Evolutionary conservation across 1,140 invertebrate genomes (phyloP).

Genomic region (Caenorhabditis briggsae): DNA sequence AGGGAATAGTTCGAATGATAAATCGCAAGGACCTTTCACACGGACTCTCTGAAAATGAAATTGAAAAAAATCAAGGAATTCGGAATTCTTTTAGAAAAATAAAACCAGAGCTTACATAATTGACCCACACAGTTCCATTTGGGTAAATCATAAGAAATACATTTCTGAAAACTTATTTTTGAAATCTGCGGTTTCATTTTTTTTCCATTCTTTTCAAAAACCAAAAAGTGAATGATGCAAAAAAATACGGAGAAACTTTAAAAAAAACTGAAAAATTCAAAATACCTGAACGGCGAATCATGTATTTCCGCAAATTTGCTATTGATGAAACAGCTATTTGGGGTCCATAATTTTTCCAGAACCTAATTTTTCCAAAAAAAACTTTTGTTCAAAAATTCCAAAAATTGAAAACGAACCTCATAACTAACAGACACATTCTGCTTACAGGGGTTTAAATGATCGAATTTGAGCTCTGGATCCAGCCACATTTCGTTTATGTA

Average conservation of each 20-base stretch:
- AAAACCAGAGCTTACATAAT: slow-evolving; percentile 63
- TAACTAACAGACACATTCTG: slow-evolving; percentile 63
- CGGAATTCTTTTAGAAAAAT: too few relatives aligned
- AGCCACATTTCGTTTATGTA: slow-evolving; percentile 78
- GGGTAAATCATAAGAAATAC: slow-evolving; percentile 77
- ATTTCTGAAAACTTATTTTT: slow-evolving; percentile 69
- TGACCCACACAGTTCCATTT: slow-evolving; percentile 77
- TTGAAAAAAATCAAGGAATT: too few relatives aligned
- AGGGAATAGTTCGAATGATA: slow-evolving; percentile 75
- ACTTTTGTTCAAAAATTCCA: too few relatives aligned
- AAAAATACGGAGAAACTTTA: too few relatives aligned
- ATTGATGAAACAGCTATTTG: slow-evolving; percentile 71
- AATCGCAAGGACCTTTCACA: slow-evolving; percentile 72
- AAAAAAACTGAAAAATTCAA: too few relatives aligned
- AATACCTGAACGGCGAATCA: slow-evolving; percentile 73
- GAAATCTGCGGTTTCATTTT: too few relatives aligned
- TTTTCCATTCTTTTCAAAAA: too few relatives aligned
- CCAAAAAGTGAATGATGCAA: too few relatives aligned
- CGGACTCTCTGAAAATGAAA: too few relatives aligned
- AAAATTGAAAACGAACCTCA: slow-evolving; percentile 6
- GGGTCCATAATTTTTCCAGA: slow-evolving; percentile 60
- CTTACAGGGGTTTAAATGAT: slow-evolving; percentile 74
- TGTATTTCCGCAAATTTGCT: slow-evolving; percentile 75
- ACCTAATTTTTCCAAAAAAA: slow-evolving; percentile 23
- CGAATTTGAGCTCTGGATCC: slow-evolving; percentile 74